Conservation (phyloP, 1,140 invertebrate species). For the Chironomus tepperi region DNA sequence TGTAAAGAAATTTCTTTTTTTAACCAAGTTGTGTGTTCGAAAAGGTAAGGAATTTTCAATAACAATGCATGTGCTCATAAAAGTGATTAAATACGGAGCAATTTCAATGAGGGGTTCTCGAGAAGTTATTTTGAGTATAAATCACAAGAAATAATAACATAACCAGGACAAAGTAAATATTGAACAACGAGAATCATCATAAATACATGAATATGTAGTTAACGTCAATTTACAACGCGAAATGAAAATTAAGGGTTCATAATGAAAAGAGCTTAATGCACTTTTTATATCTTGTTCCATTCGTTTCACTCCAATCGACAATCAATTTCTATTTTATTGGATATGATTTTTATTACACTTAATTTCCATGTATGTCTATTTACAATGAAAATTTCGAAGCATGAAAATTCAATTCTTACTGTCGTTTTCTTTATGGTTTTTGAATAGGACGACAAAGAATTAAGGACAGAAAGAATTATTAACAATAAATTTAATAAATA, state of each 20-base stretch:
- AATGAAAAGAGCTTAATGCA: neutral
- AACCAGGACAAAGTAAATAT: slow-evolving; percentile 13
- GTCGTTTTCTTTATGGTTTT: too few species aligned
- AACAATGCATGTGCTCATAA: too few species aligned
- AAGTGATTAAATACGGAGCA: too few species aligned
- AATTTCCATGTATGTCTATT: neutral
- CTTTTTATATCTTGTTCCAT: neutral
- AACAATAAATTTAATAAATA: neutral
- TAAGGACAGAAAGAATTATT: too few species aligned
- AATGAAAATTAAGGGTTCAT: neutral
- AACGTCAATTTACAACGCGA: neutral
- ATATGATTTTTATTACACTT: neutral
- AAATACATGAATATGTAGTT: neutral
- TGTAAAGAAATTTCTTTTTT: too few species aligned
- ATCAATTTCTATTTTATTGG: neutral
- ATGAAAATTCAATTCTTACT: too few species aligned
- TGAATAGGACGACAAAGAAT: too few species aligned
- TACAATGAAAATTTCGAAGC: neutral
- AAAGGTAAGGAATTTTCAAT: too few species aligned
- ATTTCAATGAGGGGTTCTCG: too few species aligned
- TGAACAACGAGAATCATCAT: neutral
- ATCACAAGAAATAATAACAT: neutral
- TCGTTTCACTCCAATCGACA: neutral
- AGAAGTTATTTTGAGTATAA: slow-evolving; percentile 7
- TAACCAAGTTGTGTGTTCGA: too few species aligned